These are phyloP conservation scores for Melanerpes aurifrons DNA, from an alignment of 2,113 vertebrate species.

Conservation along the genomic window DNA sequence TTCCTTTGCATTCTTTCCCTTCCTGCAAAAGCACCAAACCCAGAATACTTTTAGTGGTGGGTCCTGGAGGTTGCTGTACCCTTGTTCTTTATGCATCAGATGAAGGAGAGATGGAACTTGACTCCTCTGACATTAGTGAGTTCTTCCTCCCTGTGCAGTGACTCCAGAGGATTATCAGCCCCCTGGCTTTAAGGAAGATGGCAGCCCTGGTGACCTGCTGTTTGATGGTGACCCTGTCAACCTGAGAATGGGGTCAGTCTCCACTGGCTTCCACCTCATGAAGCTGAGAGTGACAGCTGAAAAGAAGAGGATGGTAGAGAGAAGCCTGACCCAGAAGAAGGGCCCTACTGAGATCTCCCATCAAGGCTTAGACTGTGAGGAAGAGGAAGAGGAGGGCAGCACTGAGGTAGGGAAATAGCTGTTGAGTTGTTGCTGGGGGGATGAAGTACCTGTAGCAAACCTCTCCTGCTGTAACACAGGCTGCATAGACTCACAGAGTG, in stretches of 20 bases:
- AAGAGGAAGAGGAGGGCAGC: conserved; percentile 72
- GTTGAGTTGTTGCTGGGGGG: neutral
- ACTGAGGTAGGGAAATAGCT: conserved; percentile 52
- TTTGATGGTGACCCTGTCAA: conserved; percentile 75
- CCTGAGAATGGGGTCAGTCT: conserved; percentile 73
- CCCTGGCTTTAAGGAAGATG: conserved; percentile 77
- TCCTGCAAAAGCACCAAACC: neutral
- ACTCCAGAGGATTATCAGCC: conserved; percentile 81
- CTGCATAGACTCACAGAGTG: neutral
- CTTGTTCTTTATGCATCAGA: neutral
- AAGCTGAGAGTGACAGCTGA: conserved; percentile 77
- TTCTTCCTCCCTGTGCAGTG: conserved; percentile 64
- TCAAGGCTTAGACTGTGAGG: conserved; percentile 75
- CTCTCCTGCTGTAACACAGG: neutral
- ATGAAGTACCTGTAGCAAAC: neutral
- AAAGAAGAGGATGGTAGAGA: conserved; percentile 57
- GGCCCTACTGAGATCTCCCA: conserved; percentile 62
- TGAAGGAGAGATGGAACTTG: neutral
- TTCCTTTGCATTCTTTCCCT: neutral
- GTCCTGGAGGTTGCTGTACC: neutral
- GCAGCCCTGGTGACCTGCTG: conserved; percentile 40
- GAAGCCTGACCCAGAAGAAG: conserved; percentile 15
- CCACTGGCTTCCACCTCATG: conserved; percentile 75
- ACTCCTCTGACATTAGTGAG: neutral
- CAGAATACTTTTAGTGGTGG: neutral